Evolutionary conservation across 2,797 vertebrate genomes (phyloP).

Genomic region (Agapornis canus): DNA sequence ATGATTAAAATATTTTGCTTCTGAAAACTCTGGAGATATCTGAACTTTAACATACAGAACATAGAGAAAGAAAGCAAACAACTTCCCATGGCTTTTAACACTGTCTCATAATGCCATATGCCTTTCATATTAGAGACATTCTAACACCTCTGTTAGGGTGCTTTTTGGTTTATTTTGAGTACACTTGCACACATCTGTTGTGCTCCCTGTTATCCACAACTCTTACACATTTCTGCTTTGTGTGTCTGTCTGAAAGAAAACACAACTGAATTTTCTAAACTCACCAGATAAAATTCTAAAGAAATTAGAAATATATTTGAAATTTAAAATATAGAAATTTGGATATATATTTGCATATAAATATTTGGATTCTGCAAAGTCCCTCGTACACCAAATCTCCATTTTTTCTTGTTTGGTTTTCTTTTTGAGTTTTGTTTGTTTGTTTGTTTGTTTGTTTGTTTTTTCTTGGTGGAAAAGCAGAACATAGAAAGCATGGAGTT

Average conservation of each 20-base stretch:
- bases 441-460: too few species aligned
- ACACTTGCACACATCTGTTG: neutral
- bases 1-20: neutral
- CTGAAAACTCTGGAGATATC: neutral
- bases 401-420: too few species aligned
- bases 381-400: neutral
- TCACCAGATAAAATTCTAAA: neutral
- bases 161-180: neutral
- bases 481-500: neutral
- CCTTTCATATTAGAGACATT: neutral
- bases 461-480: neutral
- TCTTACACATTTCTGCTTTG: neutral
- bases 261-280: neutral
- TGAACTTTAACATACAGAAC: neutral
- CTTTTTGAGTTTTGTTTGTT: too few species aligned
- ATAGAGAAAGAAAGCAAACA: neutral
- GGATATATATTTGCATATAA: neutral
- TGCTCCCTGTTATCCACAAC: neutral
- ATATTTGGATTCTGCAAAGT: neutral
- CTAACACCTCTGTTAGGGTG: neutral
- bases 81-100: neutral
- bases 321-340: too few species aligned
- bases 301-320: too few species aligned
- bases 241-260: neutral
- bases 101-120: neutral